Conservation (phyloP, 37 sponge, comb jelly and placozoan species). For the Hexactinellida sp. region DNA sequence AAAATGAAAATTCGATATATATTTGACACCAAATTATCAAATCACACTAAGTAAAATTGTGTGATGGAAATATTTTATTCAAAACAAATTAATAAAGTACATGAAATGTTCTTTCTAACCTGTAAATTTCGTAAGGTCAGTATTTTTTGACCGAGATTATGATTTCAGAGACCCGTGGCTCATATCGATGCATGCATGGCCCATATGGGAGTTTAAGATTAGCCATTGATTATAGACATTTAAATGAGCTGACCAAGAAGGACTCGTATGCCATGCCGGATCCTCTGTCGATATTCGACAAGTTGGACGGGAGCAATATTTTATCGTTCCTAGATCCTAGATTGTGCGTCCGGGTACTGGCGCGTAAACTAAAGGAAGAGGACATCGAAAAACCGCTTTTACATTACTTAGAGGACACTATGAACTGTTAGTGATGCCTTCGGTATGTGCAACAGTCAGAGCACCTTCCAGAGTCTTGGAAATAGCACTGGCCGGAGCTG, state of each 20-base stretch:
- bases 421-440: neutral
- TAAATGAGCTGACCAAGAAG: neutral
- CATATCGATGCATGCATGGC: too few species aligned
- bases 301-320: neutral
- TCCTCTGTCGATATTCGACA: neutral
- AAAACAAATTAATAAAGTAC: too few species aligned
- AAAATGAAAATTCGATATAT: too few species aligned
- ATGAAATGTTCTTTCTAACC: too few species aligned
- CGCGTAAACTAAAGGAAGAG: neutral
- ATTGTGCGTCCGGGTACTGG: neutral
- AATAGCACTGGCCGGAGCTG: neutral
- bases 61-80: too few species aligned
- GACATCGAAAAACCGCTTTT: neutral
- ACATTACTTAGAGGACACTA: neutral
- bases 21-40: too few species aligned
- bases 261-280: neutral
- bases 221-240: neutral
- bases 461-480: neutral
- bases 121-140: too few species aligned
- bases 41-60: too few species aligned
- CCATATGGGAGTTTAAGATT: slow-evolving; percentile 12
- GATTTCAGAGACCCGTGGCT: too few species aligned
- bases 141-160: too few species aligned
- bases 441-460: neutral
- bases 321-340: neutral